Percentiles rank a stretch among this genome's conserved stretches.
These are phyloP conservation scores for Kradibia gibbosae DNA, from an alignment of 1,140 invertebrate species.

Conservation along the genomic window DNA sequence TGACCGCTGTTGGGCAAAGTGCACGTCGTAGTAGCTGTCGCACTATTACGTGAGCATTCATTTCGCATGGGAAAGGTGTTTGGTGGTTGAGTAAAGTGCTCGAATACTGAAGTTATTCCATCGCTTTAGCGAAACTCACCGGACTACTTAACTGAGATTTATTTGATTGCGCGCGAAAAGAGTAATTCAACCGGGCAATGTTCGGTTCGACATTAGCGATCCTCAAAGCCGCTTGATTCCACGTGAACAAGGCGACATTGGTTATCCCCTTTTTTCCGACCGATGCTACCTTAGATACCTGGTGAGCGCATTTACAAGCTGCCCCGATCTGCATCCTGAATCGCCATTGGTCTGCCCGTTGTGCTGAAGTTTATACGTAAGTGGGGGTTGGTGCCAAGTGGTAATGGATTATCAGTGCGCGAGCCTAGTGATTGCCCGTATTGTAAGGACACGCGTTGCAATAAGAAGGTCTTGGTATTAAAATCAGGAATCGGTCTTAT, in stretches of 20 bases:
- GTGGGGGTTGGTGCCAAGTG: background rate
- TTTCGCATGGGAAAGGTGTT: background rate
- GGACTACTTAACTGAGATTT: background rate
- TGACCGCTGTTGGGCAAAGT: constrained; percentile 10
- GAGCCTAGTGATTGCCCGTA: background rate
- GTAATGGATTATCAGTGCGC: background rate
- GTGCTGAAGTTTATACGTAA: background rate
- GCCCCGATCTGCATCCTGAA: constrained; percentile 2
- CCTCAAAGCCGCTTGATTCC: too few relatives aligned
- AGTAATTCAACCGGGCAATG: background rate
- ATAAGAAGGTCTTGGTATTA: too few relatives aligned
- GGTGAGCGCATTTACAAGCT: background rate
- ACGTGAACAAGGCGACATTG: background rate
- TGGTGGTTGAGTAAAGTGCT: background rate
- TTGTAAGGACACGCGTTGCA: too few relatives aligned
- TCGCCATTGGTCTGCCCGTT: background rate
- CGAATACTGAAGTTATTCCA: background rate
- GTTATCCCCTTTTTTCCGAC: background rate
- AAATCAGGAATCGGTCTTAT: too few relatives aligned
- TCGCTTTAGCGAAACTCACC: background rate
- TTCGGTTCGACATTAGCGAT: background rate
- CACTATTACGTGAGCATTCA: background rate
- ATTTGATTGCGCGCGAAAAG: background rate
- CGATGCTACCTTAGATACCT: background rate
- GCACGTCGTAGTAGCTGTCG: background rate